Base-by-base conservation (phyloP, 2,113 vertebrate species). In the Alligator mississippiensis region DNA sequence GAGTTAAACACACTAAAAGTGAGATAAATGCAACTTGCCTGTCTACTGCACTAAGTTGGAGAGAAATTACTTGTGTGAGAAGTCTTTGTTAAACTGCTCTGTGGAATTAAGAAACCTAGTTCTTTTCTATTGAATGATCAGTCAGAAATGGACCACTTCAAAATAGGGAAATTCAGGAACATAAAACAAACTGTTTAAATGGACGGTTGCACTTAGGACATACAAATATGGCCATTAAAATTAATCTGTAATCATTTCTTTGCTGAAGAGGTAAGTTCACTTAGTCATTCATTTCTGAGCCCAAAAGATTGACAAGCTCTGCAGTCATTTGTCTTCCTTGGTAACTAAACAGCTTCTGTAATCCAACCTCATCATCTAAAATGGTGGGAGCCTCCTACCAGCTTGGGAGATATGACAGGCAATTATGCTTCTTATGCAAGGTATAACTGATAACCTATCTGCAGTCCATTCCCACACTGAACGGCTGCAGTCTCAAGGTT, bases 311-410 rank as follows among this genome's bases (percentile, higher is more conserved):
- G 27, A 13, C 21, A 77, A n/a, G 21, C 17, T 75, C 25, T 19
- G 18, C 19, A 21, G n/a, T 62, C 2, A 16, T 54, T 80, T 4
- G 1, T 78, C 58, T 82, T 24, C 28, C 34, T 2, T 38, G 75
- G 79, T 70, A 77, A 47, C 3, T 72, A 63, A 76, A 5, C 16
- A 47, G 24, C 60, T 72, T 84, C 84, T 66, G 28, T 22, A 81
- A 47, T 34, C 0, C 0, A 84, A 60, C 68, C 58, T 24, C 12
- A 38, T 75, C 0, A 1, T 47, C 62, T 9, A 66, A 83, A 77
- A 84, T 3, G 14, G 54, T n/a, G 59, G 75, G 14, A 12, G 63
- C 74, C 55, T 77, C 3, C 0, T 14, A 28, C 25, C 61, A 1
- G 9, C 59, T 87, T 47, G 30, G 22, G 58, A 54, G 68, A 1